A percentile compares a stretch with the other conserved stretches of the same genome.
Evolutionary conservation across 2,888 invertebrate species (phyloP).

Genomic region (Isotomurus palustris): DNA sequence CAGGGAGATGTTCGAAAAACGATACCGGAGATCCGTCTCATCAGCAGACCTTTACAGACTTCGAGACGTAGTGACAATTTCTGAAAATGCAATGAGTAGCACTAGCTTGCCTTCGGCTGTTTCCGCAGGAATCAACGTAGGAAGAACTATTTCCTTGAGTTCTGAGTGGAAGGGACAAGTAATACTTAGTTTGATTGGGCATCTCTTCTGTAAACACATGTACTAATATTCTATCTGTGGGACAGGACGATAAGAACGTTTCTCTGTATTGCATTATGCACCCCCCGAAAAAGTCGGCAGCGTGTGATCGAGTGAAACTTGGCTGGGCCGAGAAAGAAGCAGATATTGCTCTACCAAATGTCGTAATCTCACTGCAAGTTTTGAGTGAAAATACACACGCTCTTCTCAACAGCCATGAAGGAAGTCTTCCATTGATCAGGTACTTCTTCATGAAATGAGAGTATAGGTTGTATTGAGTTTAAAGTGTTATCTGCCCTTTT

Average conservation of each 20-base stretch:
- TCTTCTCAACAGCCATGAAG: constrained; percentile 69
- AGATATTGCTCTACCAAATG: constrained; percentile 59
- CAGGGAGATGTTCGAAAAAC: constrained; percentile 74
- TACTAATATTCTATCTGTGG: too few species aligned
- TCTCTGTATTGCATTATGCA: constrained; percentile 35
- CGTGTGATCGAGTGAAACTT: constrained; percentile 51
- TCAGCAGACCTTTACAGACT: constrained; percentile 59
- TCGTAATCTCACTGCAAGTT: constrained; percentile 57
- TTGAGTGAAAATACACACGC: constrained; percentile 63
- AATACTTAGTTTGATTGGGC: background rate
- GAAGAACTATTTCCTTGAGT: constrained; percentile 35
- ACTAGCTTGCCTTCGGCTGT: constrained; percentile 14
- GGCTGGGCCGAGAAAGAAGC: constrained; percentile 72
- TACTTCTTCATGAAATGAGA: constrained; percentile 53
- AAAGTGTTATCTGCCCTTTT: background rate
- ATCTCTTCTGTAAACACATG: background rate
- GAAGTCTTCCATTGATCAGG: constrained; percentile 73
- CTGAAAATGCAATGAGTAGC: constrained; percentile 23
- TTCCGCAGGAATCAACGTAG: constrained; percentile 6
- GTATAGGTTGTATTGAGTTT: constrained; percentile 3
- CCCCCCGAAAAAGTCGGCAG: constrained; percentile 24
- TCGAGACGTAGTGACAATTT: constrained; percentile 62
- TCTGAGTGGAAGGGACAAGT: constrained; percentile 36
- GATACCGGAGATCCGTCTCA: constrained; percentile 65
- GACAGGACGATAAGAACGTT: constrained; percentile 35